Percentiles rank a stretch among this genome's conserved stretches.
phyloP scores from a whole-genome alignment of 2,888 invertebrate genomes.

The Neoaliturus tenellus region DNA sequence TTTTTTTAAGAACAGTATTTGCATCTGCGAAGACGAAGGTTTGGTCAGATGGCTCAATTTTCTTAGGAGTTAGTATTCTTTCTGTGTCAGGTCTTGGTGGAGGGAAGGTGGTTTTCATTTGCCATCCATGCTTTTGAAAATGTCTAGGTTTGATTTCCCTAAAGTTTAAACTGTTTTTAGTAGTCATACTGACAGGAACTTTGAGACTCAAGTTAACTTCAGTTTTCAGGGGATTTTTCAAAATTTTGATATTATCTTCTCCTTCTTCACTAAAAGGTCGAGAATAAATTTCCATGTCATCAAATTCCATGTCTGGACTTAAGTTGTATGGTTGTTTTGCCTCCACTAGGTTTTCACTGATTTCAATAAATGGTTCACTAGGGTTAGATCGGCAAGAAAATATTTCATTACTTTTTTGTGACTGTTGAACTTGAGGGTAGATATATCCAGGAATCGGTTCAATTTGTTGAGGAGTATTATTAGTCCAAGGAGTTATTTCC shows the following conservation, averaged over 20 bases:
- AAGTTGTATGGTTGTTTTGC: neutral
- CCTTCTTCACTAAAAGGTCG: neutral
- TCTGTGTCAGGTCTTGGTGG: neutral
- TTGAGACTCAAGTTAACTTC: neutral
- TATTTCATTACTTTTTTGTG: neutral
- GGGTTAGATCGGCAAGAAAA: neutral
- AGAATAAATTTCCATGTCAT: conserved; percentile 25
- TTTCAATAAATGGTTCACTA: neutral
- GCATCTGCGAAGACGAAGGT: neutral
- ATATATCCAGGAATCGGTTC: neutral
- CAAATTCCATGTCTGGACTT: conserved; percentile 47
- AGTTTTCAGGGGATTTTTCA: too few relatives aligned
- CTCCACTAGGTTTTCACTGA: neutral
- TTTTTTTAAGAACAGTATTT: neutral
- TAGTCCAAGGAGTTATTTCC: neutral
- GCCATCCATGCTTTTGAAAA: neutral
- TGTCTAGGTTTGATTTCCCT: neutral
- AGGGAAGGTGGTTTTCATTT: neutral
- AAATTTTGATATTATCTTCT: neutral
- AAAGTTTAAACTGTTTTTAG: neutral
- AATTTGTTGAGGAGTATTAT: neutral
- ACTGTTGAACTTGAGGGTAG: neutral
- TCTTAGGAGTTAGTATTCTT: neutral
- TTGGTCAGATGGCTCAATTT: conserved; percentile 1
- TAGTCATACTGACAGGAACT: neutral